Evolutionary conservation across 1,140 invertebrate genomes (phyloP), one percentile per base, ranked within the genome.

Genomic region (Grapholita molesta): DNA sequence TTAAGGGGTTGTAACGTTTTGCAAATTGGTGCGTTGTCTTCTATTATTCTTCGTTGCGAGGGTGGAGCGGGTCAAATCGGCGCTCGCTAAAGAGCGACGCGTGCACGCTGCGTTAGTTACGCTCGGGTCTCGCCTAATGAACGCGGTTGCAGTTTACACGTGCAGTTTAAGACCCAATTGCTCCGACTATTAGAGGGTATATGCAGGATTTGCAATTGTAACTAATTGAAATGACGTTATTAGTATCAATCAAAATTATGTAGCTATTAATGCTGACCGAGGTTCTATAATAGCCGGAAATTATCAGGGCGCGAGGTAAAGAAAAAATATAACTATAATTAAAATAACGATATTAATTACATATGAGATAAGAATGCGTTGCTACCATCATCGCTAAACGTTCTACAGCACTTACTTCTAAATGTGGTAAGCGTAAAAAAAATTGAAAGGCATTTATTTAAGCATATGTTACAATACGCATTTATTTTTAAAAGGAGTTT

Each of bases 91-190:
- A 88, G 73, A 83, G 78, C 78, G 77, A 73, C 77, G 84, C 82
- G 85, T 83, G 85, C 76, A 77, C 77, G 73, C 76, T 77, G 85
- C 74, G 74, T 86, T 87, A 82, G 85, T 84, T 81, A 84, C 84
- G 83, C 78, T 30, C 68, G 33, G 28, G 3, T 35, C 61, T 23
- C 15, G 32, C 73, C 77, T 81, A 85, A 88, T 86, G 83, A 88
- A 87, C 77, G 78, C 70, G 75, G 66, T 75, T 81, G 78, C 80
- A 79, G 76, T 83, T 84, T 84, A 81, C 82, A 83, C 55, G 24
- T 61, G 55, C 55, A 61, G 55, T 61, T 61, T 61, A 32, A 61
- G 55, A 30, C 25, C 55, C 55, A 61, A 61, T 61, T 61, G 55
- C 55, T 28, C 12, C 24, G 21, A 61, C 55, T 61, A 61, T 61